A percentile compares a stretch with the other conserved stretches of the same genome.
These are phyloP conservation scores for Philereme transversata DNA, from an alignment of 2,888 invertebrate genomes.

Conservation along the genomic window DNA sequence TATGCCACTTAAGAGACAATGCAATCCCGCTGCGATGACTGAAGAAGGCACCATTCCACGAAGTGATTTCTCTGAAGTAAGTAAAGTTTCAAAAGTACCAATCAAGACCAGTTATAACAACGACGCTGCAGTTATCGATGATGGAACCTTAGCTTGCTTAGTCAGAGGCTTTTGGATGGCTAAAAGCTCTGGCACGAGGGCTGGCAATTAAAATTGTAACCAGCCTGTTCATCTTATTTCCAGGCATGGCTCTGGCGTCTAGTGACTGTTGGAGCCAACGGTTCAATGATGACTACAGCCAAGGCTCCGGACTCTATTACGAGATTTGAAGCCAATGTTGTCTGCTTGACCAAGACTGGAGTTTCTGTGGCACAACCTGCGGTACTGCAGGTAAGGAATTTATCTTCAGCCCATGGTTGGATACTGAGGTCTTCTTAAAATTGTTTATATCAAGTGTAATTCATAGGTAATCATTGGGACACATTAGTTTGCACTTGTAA, in stretches of 20 bases:
- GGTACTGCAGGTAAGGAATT: conserved; percentile 86
- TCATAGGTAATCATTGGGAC: no score
- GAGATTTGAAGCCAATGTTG: conserved; percentile 65
- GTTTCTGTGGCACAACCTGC: conserved; percentile 76
- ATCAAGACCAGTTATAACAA: no score
- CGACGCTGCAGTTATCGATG: no score
- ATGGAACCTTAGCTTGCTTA: no score
- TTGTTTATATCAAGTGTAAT: no score
- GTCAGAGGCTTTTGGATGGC: no score
- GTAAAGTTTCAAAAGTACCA: neutral
- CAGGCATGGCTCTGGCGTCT: conserved; percentile 89
- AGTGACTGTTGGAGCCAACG: conserved; percentile 56
- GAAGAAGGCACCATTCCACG: conserved; percentile 56
- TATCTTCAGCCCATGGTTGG: neutral
- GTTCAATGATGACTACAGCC: conserved; percentile 49
- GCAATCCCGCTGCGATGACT: conserved; percentile 48
- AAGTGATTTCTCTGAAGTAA: conserved; percentile 72
- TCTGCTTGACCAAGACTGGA: conserved; percentile 69
- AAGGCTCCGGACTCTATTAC: conserved; percentile 73
- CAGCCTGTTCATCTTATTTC: neutral
- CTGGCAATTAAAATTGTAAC: no score
- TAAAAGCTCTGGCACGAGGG: no score
- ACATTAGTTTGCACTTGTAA: no score
- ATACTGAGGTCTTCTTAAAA: no score
- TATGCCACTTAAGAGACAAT: conserved; percentile 32